Base-by-base conservation (phyloP, 2,113 vertebrate genomes). In the Rhagologus leucostigma region DNA sequence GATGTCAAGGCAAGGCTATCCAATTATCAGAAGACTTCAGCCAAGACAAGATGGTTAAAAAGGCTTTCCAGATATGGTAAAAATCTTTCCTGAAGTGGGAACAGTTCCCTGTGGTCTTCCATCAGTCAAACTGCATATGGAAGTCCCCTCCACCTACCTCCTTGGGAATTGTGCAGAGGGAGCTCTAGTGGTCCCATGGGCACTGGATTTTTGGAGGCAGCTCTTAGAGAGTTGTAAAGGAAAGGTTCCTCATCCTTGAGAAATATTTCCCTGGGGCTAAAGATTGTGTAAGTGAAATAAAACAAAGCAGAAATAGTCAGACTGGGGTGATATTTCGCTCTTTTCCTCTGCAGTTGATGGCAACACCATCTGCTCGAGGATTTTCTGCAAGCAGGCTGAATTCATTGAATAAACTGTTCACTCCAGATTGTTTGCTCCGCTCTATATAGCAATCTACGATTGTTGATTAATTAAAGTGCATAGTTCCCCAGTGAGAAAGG, bases 351-450 rank as follows among this genome's bases (percentile, higher is more conserved):
- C 13, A 63, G 63, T 18, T 90, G 84, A 60, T 52, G 67, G 92
- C 64, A 94, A 23, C 88, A 90, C 95, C 96, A 97, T 96, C 96
- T 97, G 94, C 79, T 93, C 1, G 0, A 84, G 64, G 68, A 92
- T 94, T 95, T 94, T 90, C 71, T 94, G 67, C 84, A 84, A 92
- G 75, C 60, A 84, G 85, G 30, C 47, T 96, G 67, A 83, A 91
- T 88, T 96, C 75, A 88, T 76, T 88, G 90, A 92, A 95, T 95
- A 68, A 95, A 92, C 52, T 55, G 1, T 37, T 94, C 52, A 52
- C 56, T 91, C 84, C 93, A 96, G 92, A 93, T 90, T 95, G 93
- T 88, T 95, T 96, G 78, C 91, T 95, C 56, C 0, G 22, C 92
- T 96, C 96, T 90, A 77, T 41, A 88, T 90, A 96, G 79, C 95